Evolutionary conservation across 2,888 invertebrate species (phyloP).

Genomic region (Hypselothyrea guttata): DNA sequence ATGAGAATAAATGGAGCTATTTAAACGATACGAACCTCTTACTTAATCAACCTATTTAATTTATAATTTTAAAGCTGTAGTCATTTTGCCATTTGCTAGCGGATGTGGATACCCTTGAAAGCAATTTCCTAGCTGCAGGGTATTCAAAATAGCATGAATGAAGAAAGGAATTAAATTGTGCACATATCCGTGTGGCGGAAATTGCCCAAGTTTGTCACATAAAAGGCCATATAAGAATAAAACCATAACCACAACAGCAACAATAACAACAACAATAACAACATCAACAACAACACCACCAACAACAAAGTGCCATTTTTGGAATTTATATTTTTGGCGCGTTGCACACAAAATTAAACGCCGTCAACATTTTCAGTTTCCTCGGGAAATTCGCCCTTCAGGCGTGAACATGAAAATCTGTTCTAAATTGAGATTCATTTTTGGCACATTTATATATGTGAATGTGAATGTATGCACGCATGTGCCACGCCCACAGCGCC

Average conservation of each 20-base stretch:
- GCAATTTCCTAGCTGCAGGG: not conserved
- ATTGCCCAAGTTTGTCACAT: slow-evolving; percentile 68
- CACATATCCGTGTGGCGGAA: slow-evolving; percentile 72
- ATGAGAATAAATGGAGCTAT: too few species aligned
- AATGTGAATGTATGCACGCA: too few species aligned
- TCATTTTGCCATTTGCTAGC: too few species aligned
- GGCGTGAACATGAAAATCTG: slow-evolving; percentile 35
- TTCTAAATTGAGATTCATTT: slow-evolving; percentile 60
- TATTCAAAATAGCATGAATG: slow-evolving; percentile 18
- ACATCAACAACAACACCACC: slow-evolving; percentile 10
- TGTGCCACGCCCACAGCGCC: slow-evolving; percentile 10
- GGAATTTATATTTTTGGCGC: slow-evolving; percentile 22
- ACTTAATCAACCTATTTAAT: too few species aligned
- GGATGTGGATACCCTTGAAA: not conserved
- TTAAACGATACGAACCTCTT: too few species aligned
- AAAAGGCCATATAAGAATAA: slow-evolving; percentile 44
- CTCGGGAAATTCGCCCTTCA: slow-evolving; percentile 1
- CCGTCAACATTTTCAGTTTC: slow-evolving; percentile 1
- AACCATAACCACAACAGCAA: slow-evolving; percentile 27
- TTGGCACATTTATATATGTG: slow-evolving; percentile 17
- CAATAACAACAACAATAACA: slow-evolving; percentile 10
- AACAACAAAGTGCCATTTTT: slow-evolving; percentile 25
- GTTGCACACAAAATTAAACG: not conserved
- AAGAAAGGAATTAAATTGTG: slow-evolving; percentile 67
- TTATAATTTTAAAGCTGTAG: too few species aligned